Base-by-base conservation (phyloP, 1,140 invertebrate species). In the Diploscapter pachys region DNA sequence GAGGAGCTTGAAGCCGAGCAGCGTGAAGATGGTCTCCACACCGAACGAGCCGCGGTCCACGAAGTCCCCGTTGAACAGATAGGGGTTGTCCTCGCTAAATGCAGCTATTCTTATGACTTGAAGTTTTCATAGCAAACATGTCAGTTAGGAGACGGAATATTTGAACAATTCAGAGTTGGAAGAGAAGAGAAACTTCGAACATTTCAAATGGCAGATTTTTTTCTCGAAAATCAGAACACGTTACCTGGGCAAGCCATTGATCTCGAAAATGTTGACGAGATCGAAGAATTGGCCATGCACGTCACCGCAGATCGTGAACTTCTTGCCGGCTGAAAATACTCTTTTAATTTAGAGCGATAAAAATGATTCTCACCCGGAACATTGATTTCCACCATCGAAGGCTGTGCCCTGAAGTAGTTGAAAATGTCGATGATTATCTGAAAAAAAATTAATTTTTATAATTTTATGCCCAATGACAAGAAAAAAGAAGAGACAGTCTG, bases 231-330 rank as follows among this genome's bases (percentile, higher is more conserved):
- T 31, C 31, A 31, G 31, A 31, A 31, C 31, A 31, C 31, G 31
- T 31, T 31, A 31, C 31, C 31, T 9, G 8, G 97, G 97, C 57
- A 95, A 87, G 8, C 95, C 96, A 88, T 99, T 99, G 57, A 98
- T 88, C 84, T 95, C 89, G 88, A 99, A 99, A 80, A 99, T 97
- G 88, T 99, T 97, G 88, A 97, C 90, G 63, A 99, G 88, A 89
- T 99, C 97, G 87, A 95, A 99, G 88, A 91, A 99, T 87, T 99
- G 97, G 49, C 97, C 97, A 87, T 99, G 96, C 81, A 99, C 95
- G 87, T 99, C 97, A n/a, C 97, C 97, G 88, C 96, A 99, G 68
- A 99, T 92, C 53, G 96, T 99, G 86, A 99, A 99, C 89, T 98
- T 98, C 66, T 91, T 89, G 63, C 63, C 70, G 13, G 65, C 63